Evolutionary conservation across 2,888 invertebrate species (phyloP).

Genomic region (Lasioglossum calceatum): DNA sequence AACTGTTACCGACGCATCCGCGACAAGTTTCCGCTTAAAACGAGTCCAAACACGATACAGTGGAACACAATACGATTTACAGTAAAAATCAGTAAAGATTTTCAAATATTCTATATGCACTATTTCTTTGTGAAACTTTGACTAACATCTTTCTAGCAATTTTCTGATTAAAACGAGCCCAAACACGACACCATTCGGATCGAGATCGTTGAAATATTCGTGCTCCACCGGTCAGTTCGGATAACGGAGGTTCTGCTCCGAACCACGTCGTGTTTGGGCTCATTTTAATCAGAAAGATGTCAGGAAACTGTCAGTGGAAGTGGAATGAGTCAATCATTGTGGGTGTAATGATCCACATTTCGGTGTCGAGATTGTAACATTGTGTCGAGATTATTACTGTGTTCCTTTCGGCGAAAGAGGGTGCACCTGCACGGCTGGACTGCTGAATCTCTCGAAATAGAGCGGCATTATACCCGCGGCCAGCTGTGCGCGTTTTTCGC

Average conservation of each 20-base stretch:
- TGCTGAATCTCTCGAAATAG: constrained; percentile 4
- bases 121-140: too few species aligned
- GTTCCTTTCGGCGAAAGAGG: not conserved
- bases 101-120: too few species aligned
- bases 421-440: not conserved
- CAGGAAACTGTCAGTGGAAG: not conserved
- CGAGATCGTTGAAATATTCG: not conserved
- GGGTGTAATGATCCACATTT: not conserved
- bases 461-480: constrained; percentile 2
- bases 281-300: not conserved
- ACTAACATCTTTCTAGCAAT: too few species aligned
- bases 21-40: not conserved
- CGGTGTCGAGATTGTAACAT: not conserved
- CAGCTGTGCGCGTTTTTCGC: constrained; percentile 27
- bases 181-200: too few species aligned
- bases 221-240: not conserved
- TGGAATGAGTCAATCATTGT: not conserved
- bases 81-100: too few species aligned
- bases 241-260: not conserved
- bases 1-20: not conserved
- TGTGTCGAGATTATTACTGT: not conserved
- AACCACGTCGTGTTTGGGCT: not conserved
- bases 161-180: too few species aligned
- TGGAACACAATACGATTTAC: too few species aligned
- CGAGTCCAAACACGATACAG: not conserved